Percentiles rank a stretch among this genome's conserved stretches.
Evolutionary conservation across 2,113 vertebrate genomes (phyloP).

Genomic region (Riparia riparia): DNA sequence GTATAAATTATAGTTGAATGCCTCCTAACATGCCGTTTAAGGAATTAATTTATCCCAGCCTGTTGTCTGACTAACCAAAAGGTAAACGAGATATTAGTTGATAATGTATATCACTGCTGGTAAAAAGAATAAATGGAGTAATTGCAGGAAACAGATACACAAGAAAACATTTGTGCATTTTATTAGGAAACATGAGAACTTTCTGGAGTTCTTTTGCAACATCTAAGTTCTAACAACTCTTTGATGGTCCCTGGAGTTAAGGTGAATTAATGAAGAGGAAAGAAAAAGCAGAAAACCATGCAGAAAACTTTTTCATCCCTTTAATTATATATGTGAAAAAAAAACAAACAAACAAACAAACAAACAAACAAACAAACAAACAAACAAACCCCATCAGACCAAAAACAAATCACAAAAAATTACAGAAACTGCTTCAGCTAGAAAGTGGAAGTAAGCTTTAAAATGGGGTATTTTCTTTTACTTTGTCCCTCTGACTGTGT

Average conservation of each 20-base stretch:
- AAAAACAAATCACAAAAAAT: background rate
- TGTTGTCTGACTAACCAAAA: background rate
- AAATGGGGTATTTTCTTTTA: background rate
- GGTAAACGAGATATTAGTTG: fast-evolving
- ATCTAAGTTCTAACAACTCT: background rate
- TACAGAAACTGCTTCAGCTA: background rate
- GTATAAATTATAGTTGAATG: background rate
- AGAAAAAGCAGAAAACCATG: background rate
- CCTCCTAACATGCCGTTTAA: background rate
- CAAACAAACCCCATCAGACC: too few species aligned
- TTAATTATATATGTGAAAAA: background rate
- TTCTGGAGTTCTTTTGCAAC: background rate
- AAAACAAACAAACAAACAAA: too few species aligned
- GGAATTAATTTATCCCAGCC: background rate
- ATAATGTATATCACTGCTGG: background rate
- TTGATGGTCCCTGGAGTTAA: background rate
- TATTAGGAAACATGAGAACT: background rate
- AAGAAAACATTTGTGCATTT: background rate
- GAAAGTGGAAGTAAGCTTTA: background rate
- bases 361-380: too few species aligned
- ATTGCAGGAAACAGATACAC: background rate
- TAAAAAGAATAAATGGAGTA: background rate
- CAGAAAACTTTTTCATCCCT: background rate
- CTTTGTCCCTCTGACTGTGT: fast-evolving
- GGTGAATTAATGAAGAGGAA: background rate